Conservation (phyloP, 2,888 invertebrate species). For the Microctonus hyperodae region DNA sequence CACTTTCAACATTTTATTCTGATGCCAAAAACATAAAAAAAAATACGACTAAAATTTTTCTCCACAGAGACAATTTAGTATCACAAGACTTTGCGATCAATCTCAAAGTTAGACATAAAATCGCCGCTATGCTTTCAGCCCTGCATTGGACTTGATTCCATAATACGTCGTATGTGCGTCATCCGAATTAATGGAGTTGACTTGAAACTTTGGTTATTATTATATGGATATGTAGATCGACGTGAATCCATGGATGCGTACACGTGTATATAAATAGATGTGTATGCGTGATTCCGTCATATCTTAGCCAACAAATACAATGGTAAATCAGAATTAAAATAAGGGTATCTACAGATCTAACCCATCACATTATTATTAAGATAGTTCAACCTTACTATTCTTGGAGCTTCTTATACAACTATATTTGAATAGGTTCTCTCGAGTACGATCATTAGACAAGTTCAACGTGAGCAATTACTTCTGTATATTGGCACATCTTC, state of each 20-base stretch:
- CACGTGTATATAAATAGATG: too few species aligned
- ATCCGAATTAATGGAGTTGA: neutral
- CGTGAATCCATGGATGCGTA: too few species aligned
- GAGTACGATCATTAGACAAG: neutral
- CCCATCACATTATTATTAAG: neutral
- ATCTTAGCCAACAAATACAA: neutral
- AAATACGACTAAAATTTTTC: too few species aligned
- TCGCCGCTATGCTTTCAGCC: too few species aligned
- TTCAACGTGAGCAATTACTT: neutral
- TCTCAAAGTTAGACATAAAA: too few species aligned
- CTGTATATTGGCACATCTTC: neutral
- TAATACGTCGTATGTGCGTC: neutral
- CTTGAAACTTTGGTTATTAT: constrained; percentile 10
- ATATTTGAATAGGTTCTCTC: neutral
- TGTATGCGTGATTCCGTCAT: constrained; percentile 3
- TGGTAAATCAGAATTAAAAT: constrained; percentile 19
- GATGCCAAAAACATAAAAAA: too few species aligned
- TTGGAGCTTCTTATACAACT: neutral
- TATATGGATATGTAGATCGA: too few species aligned
- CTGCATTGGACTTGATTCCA: too few species aligned
- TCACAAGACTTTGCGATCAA: too few species aligned
- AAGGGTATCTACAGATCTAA: constrained; percentile 6
- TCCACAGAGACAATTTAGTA: too few species aligned
- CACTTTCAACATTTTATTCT: too few species aligned
- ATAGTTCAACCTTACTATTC: constrained; percentile 8